Base-by-base conservation (phyloP, 2,113 vertebrate species). In the Sarotherodon lohbergeri region DNA sequence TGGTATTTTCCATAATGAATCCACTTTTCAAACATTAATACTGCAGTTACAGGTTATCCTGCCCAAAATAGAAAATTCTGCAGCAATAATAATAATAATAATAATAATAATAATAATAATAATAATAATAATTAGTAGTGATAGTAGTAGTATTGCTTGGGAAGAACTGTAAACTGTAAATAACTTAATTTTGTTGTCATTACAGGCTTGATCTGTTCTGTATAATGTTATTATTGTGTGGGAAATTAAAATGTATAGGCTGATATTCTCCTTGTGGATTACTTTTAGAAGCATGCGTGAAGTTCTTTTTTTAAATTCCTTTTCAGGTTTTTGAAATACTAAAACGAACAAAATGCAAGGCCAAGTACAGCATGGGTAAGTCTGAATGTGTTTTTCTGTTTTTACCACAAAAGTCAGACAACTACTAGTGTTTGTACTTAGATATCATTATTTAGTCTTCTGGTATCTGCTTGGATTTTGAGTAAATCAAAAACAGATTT, bases 311-410 rank as follows among this genome's bases (percentile, higher is more conserved):
- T 83, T 80, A 3, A 22, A 78, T 80, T 61, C 55, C 7, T 10
- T 88, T 79, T 7, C 78, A 99, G 99, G 98, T 99, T 79, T 99
- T 97, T 90, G 98, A 99, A 94, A 97, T 99, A 86, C 76, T 99
- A 88, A 99, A 99, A 91, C 96, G 99, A 92, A 98, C 98, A 0
- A 99, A 98, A 2, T 99, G 98, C 94, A 98, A 98, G 90, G 97
- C 98, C 89, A 98, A 98, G 94, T 98, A 98, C 90, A 99, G 97
- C 96, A 99, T 98, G 98, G 98, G 99, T 99, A 96, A 97, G 97
- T 93, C 46, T 66, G 54, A 61, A 82, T 17, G 11, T 39, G 6
- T 12, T 66, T 5, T 19, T 1, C 3, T 63, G 3, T 55, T 3
- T 54, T 55, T 84, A 36, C 61, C 34, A 68, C 17, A 57, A 14